phyloP scores from a whole-genome alignment of 2,113 vertebrate species.

The Carettochelys insculpta region DNA sequence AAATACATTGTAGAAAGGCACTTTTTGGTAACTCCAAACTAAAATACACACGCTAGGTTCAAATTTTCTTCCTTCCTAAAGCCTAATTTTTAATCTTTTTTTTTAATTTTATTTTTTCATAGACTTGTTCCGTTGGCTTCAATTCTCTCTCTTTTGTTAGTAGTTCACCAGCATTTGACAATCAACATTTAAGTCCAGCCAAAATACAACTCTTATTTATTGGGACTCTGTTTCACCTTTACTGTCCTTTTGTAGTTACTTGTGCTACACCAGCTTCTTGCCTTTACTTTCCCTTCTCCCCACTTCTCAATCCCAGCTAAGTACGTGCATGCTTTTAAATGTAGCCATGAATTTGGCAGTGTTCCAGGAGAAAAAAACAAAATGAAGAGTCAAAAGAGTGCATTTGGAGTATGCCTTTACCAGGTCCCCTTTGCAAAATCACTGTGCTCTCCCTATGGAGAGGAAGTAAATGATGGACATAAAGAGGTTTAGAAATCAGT shows the following conservation, averaged over 20 bases:
- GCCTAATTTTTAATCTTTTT: rapidly evolving
- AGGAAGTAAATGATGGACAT: slow-evolving; percentile 11
- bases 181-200: background rate
- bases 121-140: background rate
- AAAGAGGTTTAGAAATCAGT: slow-evolving; percentile 13
- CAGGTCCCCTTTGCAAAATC: background rate
- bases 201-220: background rate
- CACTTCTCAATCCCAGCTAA: background rate
- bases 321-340: slow-evolving; percentile 40
- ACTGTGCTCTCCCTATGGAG: slow-evolving; percentile 17
- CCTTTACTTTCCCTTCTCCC: background rate
- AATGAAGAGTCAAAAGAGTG: background rate
- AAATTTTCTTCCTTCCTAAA: background rate
- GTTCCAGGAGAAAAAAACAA: background rate
- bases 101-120: background rate
- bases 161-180: rapidly evolving
- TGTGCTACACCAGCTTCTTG: background rate
- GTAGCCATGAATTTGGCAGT: slow-evolving; percentile 10
- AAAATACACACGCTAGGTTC: background rate
- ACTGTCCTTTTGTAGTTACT: background rate
- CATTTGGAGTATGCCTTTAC: slow-evolving; percentile 5
- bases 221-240: background rate
- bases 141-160: background rate
- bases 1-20: background rate
- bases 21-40: background rate